Percentiles rank a stretch among this genome's conserved stretches.
phyloP scores from a whole-genome alignment of 2,113 vertebrate genomes.

The Apistogramma diplotaenia region DNA sequence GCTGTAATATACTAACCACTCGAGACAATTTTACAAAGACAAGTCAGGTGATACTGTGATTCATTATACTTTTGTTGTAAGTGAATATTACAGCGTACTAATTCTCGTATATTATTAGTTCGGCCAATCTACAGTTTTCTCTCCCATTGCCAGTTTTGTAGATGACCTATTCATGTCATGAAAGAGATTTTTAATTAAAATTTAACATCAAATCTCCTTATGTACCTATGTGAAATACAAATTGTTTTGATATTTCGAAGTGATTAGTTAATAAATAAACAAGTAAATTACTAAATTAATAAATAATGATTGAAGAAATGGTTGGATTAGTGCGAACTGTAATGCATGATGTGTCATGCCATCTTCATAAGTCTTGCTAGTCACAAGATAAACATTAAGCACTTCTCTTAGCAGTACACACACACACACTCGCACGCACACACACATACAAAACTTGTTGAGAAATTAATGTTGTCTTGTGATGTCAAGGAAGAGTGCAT shows the following conservation, averaged over 20 bases:
- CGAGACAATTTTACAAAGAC: constrained; percentile 65
- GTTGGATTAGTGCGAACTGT: constrained; percentile 12
- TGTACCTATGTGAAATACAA: neutral
- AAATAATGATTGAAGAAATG: neutral
- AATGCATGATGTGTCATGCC: neutral
- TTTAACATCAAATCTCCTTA: neutral
- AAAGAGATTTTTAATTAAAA: neutral
- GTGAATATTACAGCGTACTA: constrained; percentile 39
- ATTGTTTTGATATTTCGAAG: neutral
- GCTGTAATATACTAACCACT: constrained; percentile 69
- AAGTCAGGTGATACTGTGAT: constrained; percentile 68
- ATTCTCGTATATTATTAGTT: constrained; percentile 34
- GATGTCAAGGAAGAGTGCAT: constrained; percentile 61
- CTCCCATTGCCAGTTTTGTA: neutral
- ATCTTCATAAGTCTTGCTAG: constrained; percentile 35
- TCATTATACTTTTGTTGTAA: constrained; percentile 64
- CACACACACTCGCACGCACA: constrained; percentile 6
- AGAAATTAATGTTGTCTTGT: constrained; percentile 59
- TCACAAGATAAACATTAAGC: constrained; percentile 60
- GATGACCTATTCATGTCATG: neutral
- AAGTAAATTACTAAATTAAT: neutral
- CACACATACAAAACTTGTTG: constrained; percentile 27
- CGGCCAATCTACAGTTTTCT: neutral
- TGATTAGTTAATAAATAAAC: constrained; percentile 10
- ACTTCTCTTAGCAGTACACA: constrained; percentile 33